Conservation (phyloP, 2,888 invertebrate genomes). For the Druceiella hillmani region DNA sequence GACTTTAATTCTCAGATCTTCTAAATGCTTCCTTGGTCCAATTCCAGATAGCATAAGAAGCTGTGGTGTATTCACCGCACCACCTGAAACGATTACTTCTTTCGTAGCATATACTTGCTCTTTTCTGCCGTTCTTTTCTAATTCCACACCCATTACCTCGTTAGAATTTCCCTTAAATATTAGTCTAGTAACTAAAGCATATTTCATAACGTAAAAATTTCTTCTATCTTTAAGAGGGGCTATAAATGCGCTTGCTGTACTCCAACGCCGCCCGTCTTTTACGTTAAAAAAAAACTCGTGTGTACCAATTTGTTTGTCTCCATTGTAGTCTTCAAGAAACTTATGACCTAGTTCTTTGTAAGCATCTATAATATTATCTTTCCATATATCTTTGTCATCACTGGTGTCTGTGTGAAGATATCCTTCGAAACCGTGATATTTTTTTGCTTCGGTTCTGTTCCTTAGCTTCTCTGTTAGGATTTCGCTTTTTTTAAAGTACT, state of each 20-base stretch:
- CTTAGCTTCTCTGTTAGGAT: slow-evolving; percentile 78
- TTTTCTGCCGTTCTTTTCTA: slow-evolving; percentile 58
- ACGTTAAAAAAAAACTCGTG: slow-evolving; percentile 22
- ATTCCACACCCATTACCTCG: slow-evolving; percentile 72
- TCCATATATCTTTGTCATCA: slow-evolving; percentile 3
- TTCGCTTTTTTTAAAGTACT: slow-evolving; percentile 82
- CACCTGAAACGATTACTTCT: slow-evolving; percentile 82
- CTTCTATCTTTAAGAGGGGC: slow-evolving; percentile 70
- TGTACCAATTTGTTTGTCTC: slow-evolving; percentile 58
- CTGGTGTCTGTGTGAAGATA: slow-evolving; percentile 43
- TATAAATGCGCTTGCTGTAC: slow-evolving; percentile 83
- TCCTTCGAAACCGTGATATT: slow-evolving; percentile 71
- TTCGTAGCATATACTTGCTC: slow-evolving; percentile 65
- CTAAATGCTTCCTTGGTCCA: slow-evolving; percentile 72
- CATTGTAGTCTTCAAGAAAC: slow-evolving; percentile 69
- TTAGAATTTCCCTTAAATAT: slow-evolving; percentile 61
- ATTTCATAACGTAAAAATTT: slow-evolving; percentile 75
- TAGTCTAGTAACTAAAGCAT: slow-evolving; percentile 69
- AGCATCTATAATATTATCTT: slow-evolving; percentile 12
- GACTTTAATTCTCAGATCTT: slow-evolving; percentile 66
- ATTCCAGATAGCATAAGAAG: slow-evolving; percentile 88
- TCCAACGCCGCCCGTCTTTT: slow-evolving; percentile 66
- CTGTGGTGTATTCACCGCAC: slow-evolving; percentile 85
- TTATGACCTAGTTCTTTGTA: slow-evolving; percentile 71
- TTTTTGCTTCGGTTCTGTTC: slow-evolving; percentile 44